phyloP scores from a whole-genome alignment of 2,888 invertebrate species.

The Sympetrum striolatum region DNA sequence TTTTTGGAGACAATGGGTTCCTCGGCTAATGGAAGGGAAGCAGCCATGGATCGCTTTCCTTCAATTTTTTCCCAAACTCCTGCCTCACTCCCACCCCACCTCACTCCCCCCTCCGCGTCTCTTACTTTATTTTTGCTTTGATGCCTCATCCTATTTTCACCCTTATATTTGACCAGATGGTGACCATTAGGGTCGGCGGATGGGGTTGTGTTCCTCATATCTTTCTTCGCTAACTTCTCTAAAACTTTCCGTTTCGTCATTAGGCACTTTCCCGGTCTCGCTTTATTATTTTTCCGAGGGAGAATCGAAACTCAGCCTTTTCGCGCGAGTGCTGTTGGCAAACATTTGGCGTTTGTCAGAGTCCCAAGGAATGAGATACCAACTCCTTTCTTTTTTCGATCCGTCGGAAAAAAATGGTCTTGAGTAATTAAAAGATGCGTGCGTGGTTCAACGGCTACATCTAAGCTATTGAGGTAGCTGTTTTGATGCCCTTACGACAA shows the following conservation, averaged over 20 bases:
- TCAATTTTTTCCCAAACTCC: neutral
- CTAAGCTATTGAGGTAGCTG: no score
- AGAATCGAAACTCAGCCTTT: neutral
- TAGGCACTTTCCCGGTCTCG: neutral
- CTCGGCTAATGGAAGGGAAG: constrained; percentile 36
- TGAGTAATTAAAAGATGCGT: no score
- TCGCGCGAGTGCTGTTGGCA: neutral
- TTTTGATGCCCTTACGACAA: no score
- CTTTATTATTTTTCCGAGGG: neutral
- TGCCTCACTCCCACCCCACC: neutral
- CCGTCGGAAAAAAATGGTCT: no score
- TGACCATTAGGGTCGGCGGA: neutral
- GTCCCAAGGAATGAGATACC: neutral
- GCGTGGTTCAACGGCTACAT: no score
- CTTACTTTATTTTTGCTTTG: neutral
- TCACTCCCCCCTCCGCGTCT: neutral
- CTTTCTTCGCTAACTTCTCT: neutral
- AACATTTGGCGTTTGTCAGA: neutral
- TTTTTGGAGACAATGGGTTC: constrained; percentile 32
- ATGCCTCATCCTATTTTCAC: neutral
- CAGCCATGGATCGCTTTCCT: constrained; percentile 25
- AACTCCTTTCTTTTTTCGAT: neutral
- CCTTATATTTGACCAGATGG: neutral
- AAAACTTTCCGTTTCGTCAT: neutral
- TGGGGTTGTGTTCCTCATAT: neutral